Conservation (phyloP, 2,113 vertebrate genomes). For the Oncorhynchus nerka region DNA sequence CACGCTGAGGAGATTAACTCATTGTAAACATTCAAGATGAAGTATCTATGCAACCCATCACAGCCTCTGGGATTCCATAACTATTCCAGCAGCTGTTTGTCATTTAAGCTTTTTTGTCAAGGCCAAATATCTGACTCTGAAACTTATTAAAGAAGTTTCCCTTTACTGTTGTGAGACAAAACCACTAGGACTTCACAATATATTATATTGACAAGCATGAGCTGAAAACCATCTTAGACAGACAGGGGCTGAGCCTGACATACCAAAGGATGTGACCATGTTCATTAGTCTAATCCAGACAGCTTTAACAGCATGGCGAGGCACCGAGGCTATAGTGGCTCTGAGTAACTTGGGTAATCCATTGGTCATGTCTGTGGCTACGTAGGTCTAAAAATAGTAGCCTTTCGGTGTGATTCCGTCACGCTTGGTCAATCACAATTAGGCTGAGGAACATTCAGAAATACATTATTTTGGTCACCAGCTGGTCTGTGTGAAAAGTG, state of each 20-base stretch:
- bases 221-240: not conserved
- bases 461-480: constrained; percentile 1
- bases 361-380: constrained; percentile 1
- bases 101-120: too few relatives aligned
- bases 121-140: too few relatives aligned
- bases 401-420: constrained; percentile 8
- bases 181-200: too few relatives aligned
- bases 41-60: too few relatives aligned
- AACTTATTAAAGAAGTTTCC: too few relatives aligned
- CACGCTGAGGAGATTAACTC: too few relatives aligned
- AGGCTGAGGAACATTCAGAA: not conserved
- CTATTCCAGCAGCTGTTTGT: too few relatives aligned
- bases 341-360: constrained; percentile 7
- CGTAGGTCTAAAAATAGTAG: not conserved
- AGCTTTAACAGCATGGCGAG: constrained; percentile 6
- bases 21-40: too few relatives aligned
- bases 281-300: not conserved
- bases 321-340: not conserved
- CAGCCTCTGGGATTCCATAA: too few relatives aligned
- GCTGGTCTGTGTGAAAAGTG: not conserved
- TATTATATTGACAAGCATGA: too few relatives aligned
- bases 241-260: not conserved
- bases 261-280: not conserved
- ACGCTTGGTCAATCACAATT: constrained; percentile 1
- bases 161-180: too few relatives aligned